Evolutionary conservation across 2,888 invertebrate genomes (phyloP).

Genomic region (Trypoxylon attenuatum): DNA sequence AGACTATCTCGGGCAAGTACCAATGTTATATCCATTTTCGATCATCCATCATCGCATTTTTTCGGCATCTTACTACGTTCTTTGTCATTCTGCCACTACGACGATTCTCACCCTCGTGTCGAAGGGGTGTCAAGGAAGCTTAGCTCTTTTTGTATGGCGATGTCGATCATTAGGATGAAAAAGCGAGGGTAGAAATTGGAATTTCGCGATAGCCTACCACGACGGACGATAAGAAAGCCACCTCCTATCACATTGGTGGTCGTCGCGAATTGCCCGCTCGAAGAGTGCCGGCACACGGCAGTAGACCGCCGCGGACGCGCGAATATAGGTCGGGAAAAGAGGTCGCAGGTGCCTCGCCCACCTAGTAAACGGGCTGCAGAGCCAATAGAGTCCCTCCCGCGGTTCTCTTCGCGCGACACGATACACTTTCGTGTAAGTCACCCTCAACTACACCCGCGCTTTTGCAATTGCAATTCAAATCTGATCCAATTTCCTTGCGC

Average conservation of each 20-base stretch:
- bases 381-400: constrained; percentile 30
- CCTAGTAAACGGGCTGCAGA: constrained; percentile 30
- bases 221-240: neutral
- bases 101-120: too few relatives aligned
- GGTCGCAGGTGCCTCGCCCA: constrained; percentile 59
- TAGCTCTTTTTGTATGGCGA: too few relatives aligned
- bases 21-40: neutral
- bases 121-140: too few relatives aligned
- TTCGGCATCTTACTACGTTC: neutral
- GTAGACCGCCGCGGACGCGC: too few relatives aligned
- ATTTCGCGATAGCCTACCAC: too few relatives aligned
- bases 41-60: neutral
- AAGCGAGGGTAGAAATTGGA: too few relatives aligned
- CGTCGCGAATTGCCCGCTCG: neutral
- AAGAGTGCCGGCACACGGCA: neutral
- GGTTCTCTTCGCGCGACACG: constrained; percentile 23
- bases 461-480: neutral
- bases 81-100: too few relatives aligned
- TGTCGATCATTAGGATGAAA: too few relatives aligned
- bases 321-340: constrained; percentile 53
- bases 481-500: neutral
- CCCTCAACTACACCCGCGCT: too few relatives aligned
- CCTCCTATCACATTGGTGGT: neutral
- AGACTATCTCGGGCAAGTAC: constrained; percentile 84
- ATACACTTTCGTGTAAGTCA: neutral